phyloP scores from a whole-genome alignment of 2,797 vertebrate species.

The Tragopan temminckii region DNA sequence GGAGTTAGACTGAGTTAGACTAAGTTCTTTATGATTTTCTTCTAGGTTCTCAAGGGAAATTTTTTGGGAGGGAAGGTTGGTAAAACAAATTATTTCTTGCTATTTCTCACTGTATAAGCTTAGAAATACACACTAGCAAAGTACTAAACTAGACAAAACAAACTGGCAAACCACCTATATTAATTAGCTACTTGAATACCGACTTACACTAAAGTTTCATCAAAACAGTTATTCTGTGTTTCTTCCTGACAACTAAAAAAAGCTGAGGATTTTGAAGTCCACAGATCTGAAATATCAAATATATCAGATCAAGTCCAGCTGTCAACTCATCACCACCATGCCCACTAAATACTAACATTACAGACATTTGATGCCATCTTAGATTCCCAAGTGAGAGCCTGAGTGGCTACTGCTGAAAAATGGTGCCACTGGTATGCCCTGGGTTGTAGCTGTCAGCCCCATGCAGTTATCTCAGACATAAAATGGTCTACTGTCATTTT shows the following conservation, averaged over 20 bases:
- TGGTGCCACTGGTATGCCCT: not conserved
- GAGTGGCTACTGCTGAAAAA: not conserved
- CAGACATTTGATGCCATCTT: not conserved
- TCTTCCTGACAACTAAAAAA: slow-evolving; percentile 9
- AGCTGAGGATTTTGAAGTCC: not conserved
- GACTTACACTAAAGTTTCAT: slow-evolving; percentile 53
- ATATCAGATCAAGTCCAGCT: no score
- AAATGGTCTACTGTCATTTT: not conserved
- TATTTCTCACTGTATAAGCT: slow-evolving; percentile 14
- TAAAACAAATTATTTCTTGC: slow-evolving; percentile 40
- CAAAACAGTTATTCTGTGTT: slow-evolving; percentile 37
- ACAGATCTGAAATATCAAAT: not conserved
- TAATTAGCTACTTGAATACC: not conserved
- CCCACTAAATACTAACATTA: not conserved
- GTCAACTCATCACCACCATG: no score
- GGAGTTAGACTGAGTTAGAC: not conserved
- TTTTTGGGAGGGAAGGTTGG: not conserved
- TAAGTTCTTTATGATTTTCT: not conserved
- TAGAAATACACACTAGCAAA: not conserved
- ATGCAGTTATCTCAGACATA: not conserved
- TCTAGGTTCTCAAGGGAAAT: not conserved
- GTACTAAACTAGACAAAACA: slow-evolving; percentile 25
- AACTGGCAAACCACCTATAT: not conserved
- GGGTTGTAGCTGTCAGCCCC: not conserved
- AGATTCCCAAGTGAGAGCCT: not conserved